A percentile compares a stretch with the other conserved stretches of the same genome.
Conservation (phyloP, 2,888 invertebrate genomes). For the Bombylius discolor region DNA sequence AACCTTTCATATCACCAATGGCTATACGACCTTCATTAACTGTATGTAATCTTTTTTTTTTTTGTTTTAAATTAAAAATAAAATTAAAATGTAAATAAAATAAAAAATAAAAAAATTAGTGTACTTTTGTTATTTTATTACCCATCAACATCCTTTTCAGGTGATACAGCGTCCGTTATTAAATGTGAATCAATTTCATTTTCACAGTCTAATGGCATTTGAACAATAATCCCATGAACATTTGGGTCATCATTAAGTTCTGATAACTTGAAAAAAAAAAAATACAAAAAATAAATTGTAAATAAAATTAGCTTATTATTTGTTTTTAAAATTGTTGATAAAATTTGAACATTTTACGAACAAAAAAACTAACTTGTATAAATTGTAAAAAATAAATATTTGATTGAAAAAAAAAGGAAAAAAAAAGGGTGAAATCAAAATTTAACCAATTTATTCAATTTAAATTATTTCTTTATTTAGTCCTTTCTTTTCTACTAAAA, state of each 20-base stretch:
- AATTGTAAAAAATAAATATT: no score
- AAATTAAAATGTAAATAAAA: background rate
- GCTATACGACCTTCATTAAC: conserved; percentile 88
- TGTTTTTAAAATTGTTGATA: background rate
- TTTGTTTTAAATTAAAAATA: background rate
- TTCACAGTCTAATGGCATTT: conserved; percentile 83
- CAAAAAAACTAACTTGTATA: no score
- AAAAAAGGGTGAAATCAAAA: no score
- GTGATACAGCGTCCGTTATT: conserved; percentile 75
- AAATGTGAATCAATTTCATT: conserved; percentile 73
- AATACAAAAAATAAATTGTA: background rate
- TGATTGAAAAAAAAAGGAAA: no score
- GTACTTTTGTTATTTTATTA: conserved; percentile 30
- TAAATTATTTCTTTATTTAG: no score
- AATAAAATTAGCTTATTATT: no score
- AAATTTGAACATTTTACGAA: no score
- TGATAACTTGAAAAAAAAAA: conserved; percentile 20
- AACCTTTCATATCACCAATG: conserved; percentile 77
- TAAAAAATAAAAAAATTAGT: background rate
- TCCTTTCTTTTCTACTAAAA: no score
- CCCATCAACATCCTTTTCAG: conserved; percentile 94
- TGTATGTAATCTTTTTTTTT: conserved; percentile 56
- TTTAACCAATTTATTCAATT: no score
- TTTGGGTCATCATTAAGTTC: conserved; percentile 66
- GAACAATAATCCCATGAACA: conserved; percentile 92